Conservation (phyloP, 2,888 invertebrate genomes). For the Volucella inflata region DNA sequence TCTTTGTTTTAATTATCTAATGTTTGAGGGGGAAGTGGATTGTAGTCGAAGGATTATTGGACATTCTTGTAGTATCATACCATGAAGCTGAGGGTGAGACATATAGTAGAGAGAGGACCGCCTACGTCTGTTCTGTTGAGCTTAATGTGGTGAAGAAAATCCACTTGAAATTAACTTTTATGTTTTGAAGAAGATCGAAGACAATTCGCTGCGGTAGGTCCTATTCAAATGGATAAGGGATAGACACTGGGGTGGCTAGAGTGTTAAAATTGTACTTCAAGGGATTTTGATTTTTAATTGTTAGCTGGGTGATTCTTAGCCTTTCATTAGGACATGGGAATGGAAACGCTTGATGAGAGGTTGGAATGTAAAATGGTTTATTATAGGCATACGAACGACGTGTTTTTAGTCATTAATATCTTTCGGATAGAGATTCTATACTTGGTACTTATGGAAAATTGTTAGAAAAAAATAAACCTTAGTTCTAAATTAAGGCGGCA, state of each 20-base stretch:
- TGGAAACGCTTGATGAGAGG: not conserved
- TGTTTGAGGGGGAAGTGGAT: constrained; percentile 28
- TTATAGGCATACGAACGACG: too few relatives aligned
- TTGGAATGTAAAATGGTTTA: not conserved
- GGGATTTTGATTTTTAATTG: constrained; percentile 49
- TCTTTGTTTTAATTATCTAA: constrained; percentile 73
- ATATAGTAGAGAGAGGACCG: not conserved
- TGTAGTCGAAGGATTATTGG: constrained; percentile 62
- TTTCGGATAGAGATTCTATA: too few relatives aligned
- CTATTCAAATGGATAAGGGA: not conserved
- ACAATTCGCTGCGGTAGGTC: constrained; percentile 35
- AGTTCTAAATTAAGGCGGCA: too few relatives aligned
- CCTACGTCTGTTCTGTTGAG: constrained; percentile 55
- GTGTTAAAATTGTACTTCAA: constrained; percentile 32
- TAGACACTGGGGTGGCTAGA: constrained; percentile 5
- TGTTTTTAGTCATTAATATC: too few relatives aligned
- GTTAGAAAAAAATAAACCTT: too few relatives aligned
- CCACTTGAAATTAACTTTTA: constrained; percentile 70
- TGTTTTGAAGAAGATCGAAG: constrained; percentile 56
- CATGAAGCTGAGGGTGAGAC: constrained; percentile 6
- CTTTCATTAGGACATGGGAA: not conserved
- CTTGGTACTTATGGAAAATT: too few relatives aligned
- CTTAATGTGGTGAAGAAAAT: constrained; percentile 74
- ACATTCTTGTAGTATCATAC: constrained; percentile 45
- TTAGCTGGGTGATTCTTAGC: not conserved